Percentiles rank a stretch among this genome's conserved stretches.
These are phyloP conservation scores for Cosmopolites sordidus DNA, from an alignment of 2,888 invertebrate genomes.

Conservation along the genomic window DNA sequence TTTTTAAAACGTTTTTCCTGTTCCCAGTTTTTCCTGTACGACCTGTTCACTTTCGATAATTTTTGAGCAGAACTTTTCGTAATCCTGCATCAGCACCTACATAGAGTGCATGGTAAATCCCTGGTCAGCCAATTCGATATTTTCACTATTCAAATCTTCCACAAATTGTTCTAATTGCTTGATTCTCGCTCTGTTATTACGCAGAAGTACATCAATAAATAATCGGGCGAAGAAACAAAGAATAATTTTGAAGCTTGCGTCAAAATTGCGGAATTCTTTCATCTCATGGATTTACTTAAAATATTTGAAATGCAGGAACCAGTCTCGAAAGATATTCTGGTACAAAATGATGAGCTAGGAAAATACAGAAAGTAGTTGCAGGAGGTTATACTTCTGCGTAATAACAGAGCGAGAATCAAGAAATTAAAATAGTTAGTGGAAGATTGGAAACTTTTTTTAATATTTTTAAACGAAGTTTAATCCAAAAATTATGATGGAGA, in stretches of 20 bases:
- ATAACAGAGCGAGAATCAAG: slow-evolving; percentile 29
- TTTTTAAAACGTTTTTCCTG: slow-evolving; percentile 36
- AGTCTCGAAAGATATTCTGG: slow-evolving; percentile 30
- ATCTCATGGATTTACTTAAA: slow-evolving; percentile 22
- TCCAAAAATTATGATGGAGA: slow-evolving; percentile 36
- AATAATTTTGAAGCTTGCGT: slow-evolving; percentile 17
- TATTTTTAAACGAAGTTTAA: slow-evolving; percentile 40
- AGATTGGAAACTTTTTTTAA: slow-evolving; percentile 27
- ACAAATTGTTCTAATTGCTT: slow-evolving; percentile 30
- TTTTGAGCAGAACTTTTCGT: slow-evolving; percentile 38
- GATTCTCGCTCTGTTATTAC: slow-evolving; percentile 30
- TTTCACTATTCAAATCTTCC: slow-evolving; percentile 26
- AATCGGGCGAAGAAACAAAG: slow-evolving; percentile 2
- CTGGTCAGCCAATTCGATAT: slow-evolving; percentile 22
- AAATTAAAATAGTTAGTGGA: slow-evolving; percentile 29
- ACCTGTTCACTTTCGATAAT: slow-evolving; percentile 36
- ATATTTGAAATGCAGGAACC: slow-evolving; percentile 37
- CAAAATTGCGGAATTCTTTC: slow-evolving; percentile 10
- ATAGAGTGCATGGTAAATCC: slow-evolving; percentile 11
- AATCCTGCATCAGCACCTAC: slow-evolving; percentile 30
- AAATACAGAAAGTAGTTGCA: slow-evolving; percentile 32
- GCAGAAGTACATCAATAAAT: slow-evolving; percentile 28
- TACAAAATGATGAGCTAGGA: slow-evolving; percentile 30
- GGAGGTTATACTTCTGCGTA: slow-evolving; percentile 33
- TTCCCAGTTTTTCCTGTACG: slow-evolving; percentile 33